A percentile compares a stretch with the other conserved stretches of the same genome.
phyloP scores from a whole-genome alignment of 1,140 invertebrate species.

The Cydia amplana region DNA sequence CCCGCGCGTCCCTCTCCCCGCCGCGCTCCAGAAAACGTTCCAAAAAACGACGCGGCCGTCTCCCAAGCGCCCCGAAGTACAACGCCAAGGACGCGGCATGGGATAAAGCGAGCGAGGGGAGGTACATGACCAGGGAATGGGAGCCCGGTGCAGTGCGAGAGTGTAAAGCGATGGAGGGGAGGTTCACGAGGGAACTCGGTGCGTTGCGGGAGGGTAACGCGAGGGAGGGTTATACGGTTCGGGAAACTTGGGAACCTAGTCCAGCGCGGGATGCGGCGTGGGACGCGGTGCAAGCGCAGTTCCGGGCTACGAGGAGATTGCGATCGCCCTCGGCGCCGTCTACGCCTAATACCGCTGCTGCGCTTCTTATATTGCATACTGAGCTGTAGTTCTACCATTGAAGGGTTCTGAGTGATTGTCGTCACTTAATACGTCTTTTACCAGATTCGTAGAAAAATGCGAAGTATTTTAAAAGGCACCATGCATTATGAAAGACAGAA shows the following conservation, averaged over 20 bases:
- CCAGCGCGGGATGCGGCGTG: conserved; percentile 50
- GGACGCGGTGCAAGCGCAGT: conserved; percentile 64
- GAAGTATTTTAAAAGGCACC: too few species aligned
- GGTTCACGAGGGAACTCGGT: not conserved
- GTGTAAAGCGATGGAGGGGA: not conserved
- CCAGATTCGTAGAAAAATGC: not conserved
- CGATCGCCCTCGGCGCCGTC: conserved; percentile 36
- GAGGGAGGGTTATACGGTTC: not conserved
- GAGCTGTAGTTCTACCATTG: conserved; percentile 44
- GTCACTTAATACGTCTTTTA: not conserved
- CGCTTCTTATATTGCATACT: conserved; percentile 59
- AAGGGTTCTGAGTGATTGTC: not conserved
- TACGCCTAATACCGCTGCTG: conserved; percentile 42
- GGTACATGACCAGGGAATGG: too few species aligned
- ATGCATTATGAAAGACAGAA: too few species aligned
- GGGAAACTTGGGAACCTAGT: not conserved
- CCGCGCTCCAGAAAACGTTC: not conserved
- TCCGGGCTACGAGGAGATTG: conserved; percentile 41
- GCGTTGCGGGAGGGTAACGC: not conserved
- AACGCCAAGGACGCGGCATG: not conserved
- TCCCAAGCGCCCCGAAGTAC: conserved; percentile 11
- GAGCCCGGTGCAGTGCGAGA: not conserved
- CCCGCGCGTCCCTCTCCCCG: not conserved
- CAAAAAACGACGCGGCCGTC: conserved; percentile 6
- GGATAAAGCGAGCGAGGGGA: too few species aligned